phyloP scores from a whole-genome alignment of 2,888 invertebrate species.

The Heteromyza rotundicornis region DNA sequence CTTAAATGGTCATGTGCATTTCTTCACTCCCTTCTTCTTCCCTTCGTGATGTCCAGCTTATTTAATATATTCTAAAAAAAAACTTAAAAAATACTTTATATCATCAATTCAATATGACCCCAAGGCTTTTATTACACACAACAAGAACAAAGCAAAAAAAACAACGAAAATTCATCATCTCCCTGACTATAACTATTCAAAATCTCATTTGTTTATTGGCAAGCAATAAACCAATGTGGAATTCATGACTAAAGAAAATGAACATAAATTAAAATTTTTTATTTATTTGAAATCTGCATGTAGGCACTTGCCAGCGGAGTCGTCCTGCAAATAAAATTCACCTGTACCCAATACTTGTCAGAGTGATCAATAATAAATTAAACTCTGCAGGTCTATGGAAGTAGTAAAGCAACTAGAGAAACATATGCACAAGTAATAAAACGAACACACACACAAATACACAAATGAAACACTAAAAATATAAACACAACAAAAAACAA shows the following conservation, averaged over 20 bases:
- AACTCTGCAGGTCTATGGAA: slow-evolving; percentile 18
- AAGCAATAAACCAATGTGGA: slow-evolving; percentile 26
- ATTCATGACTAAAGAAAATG: slow-evolving; percentile 8
- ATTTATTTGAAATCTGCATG: not conserved
- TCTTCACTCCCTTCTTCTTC: no score
- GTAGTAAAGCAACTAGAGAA: slow-evolving; percentile 16
- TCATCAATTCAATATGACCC: no score
- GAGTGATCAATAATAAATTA: slow-evolving; percentile 36
- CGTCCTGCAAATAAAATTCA: slow-evolving; percentile 23
- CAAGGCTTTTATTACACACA: not conserved
- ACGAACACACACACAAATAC: no score
- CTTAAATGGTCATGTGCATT: no score
- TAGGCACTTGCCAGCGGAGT: not conserved
- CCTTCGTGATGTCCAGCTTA: no score
- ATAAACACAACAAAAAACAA: slow-evolving; percentile 17
- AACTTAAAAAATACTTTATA: no score
- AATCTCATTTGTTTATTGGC: slow-evolving; percentile 30
- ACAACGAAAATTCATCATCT: not conserved
- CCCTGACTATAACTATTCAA: not conserved
- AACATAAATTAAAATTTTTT: slow-evolving; percentile 16
- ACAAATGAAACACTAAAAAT: not conserved
- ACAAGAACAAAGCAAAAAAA: not conserved
- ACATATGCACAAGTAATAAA: slow-evolving; percentile 39
- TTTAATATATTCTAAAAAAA: no score
- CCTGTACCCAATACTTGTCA: slow-evolving; percentile 29